Percentiles rank a stretch among this genome's conserved stretches.
These are phyloP conservation scores for Quiscalus mexicanus DNA, from an alignment of 2,113 vertebrate genomes.

Conservation along the genomic window DNA sequence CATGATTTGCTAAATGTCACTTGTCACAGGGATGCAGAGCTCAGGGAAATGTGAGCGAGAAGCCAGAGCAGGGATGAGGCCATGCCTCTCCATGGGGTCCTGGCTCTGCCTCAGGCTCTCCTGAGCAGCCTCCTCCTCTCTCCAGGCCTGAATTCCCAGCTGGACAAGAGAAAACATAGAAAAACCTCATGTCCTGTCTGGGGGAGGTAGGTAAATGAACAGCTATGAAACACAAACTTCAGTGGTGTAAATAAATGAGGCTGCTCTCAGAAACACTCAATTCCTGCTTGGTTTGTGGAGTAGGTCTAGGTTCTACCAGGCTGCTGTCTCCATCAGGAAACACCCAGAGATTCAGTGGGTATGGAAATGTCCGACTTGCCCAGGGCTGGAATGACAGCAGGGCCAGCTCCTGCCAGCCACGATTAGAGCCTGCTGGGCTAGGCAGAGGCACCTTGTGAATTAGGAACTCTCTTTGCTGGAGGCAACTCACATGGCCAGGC, in stretches of 20 bases:
- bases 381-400: not conserved
- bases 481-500: not conserved
- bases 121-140: not conserved
- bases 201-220: not conserved
- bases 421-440: not conserved
- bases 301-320: not conserved
- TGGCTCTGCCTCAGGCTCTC: not conserved
- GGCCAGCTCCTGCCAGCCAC: not conserved
- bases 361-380: not conserved
- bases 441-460: fast-evolving
- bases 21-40: not conserved
- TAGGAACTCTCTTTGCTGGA: conserved; percentile 1
- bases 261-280: not conserved
- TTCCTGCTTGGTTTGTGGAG: not conserved
- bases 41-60: fast-evolving
- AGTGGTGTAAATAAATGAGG: fast-evolving
- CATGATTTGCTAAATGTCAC: not conserved
- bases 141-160: not conserved
- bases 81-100: fast-evolving
- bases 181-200: not conserved
- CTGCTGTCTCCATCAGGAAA: not conserved
- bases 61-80: not conserved
- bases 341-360: not conserved
- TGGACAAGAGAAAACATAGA: not conserved
- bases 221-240: fast-evolving